A percentile compares a stretch with the other conserved stretches of the same genome.
Evolutionary conservation across 2,888 invertebrate species (phyloP).

Genomic region (Xestia c-nigrum): DNA sequence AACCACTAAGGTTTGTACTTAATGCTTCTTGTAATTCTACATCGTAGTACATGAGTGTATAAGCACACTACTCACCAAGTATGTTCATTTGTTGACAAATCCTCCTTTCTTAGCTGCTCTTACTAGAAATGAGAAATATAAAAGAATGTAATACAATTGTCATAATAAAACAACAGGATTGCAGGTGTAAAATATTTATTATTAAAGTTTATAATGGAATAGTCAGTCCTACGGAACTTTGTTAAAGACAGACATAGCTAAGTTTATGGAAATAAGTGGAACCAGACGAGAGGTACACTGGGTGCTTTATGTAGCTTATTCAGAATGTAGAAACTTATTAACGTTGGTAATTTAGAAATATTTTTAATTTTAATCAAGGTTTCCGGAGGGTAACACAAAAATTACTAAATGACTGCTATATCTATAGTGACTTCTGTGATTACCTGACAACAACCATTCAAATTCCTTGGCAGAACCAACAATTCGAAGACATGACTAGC

Average conservation of each 20-base stretch:
- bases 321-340: background rate
- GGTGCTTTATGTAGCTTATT: background rate
- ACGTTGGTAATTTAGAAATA: background rate
- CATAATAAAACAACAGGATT: constrained; percentile 26
- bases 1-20: no score
- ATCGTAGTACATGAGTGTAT: no score
- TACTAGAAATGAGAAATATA: background rate
- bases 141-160: constrained; percentile 21
- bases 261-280: constrained; percentile 68
- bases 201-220: constrained; percentile 66
- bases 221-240: constrained; percentile 52
- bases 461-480: background rate
- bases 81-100: background rate
- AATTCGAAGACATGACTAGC: background rate
- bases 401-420: background rate
- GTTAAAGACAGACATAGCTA: constrained; percentile 56
- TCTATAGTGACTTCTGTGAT: background rate
- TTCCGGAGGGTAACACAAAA: no score
- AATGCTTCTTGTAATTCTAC: no score
- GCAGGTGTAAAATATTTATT: constrained; percentile 64
- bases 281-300: constrained; percentile 54
- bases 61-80: background rate
- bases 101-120: background rate
- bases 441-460: background rate
- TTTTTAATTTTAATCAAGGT: background rate